Evolutionary conservation across 2,113 vertebrate species (phyloP).

Genomic region (Craseonycteris thonglongyai): DNA sequence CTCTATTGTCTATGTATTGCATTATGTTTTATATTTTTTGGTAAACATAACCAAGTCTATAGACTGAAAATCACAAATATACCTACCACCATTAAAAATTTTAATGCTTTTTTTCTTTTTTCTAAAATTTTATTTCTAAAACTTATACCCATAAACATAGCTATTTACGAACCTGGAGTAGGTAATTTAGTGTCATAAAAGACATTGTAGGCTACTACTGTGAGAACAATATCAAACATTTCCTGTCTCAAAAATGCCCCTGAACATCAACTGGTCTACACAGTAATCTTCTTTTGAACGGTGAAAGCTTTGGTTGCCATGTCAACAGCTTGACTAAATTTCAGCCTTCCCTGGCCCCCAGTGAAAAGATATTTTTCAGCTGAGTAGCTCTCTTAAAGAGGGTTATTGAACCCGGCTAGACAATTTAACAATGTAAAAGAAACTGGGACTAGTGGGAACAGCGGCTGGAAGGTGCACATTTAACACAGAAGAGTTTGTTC

Average conservation of each 20-base stretch:
- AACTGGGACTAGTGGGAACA: not conserved
- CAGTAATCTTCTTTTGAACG: conserved; percentile 46
- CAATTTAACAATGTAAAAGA: not conserved
- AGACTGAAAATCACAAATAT: not conserved
- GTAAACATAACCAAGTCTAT: not conserved
- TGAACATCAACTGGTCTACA: not conserved
- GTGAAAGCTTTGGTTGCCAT: conserved; percentile 66
- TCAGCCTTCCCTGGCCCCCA: conserved; percentile 38
- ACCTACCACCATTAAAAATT: not conserved
- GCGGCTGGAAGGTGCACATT: not conserved
- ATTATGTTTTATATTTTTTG: not conserved
- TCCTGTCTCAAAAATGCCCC: not conserved
- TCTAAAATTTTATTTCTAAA: conserved; percentile 1
- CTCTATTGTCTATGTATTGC: too few species aligned
- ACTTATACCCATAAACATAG: not conserved
- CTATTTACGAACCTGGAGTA: conserved; percentile 12
- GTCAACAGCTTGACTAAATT: conserved; percentile 62
- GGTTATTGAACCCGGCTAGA: not conserved
- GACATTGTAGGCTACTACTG: not conserved
- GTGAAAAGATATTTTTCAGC: conserved; percentile 40
- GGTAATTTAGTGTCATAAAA: conserved; percentile 7
- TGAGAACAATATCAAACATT: conserved; percentile 38
- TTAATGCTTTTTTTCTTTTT: not conserved
- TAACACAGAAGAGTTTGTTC: not conserved
- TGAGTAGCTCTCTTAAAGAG: not conserved